These are phyloP conservation scores for Hydrozoanthus gracilis DNA, from an alignment of 92 coral and sea anemone genomes.

Conservation along the genomic window DNA sequence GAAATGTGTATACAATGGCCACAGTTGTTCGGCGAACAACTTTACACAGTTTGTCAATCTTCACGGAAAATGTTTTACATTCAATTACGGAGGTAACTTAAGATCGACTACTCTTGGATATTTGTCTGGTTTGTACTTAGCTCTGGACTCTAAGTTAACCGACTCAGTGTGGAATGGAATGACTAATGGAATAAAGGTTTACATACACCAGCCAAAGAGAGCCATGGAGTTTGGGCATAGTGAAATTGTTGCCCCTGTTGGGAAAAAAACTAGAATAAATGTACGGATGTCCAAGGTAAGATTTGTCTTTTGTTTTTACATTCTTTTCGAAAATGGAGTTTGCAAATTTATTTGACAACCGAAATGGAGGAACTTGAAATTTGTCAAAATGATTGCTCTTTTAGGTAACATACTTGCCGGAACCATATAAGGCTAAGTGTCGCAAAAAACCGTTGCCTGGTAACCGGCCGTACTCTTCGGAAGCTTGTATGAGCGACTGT, in stretches of 20 bases:
- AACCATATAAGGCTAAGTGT: slow-evolving; percentile 29
- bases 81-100: background rate
- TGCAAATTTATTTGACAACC: background rate
- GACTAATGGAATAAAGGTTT: slow-evolving; percentile 28
- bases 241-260: slow-evolving; percentile 24
- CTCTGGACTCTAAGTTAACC: slow-evolving; percentile 16
- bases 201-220: slow-evolving; percentile 21
- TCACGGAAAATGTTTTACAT: slow-evolving; percentile 42
- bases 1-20: slow-evolving; percentile 34
- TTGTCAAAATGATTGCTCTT: background rate
- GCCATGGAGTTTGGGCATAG: background rate
- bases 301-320: background rate
- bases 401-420: slow-evolving; percentile 10
- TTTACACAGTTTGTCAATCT: background rate
- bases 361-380: no score
- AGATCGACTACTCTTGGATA: background rate
- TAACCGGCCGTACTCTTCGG: slow-evolving; percentile 37
- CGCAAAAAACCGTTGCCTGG: slow-evolving; percentile 38
- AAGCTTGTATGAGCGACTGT: slow-evolving; percentile 26
- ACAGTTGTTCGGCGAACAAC: slow-evolving; percentile 8
- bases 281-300: slow-evolving; percentile 13
- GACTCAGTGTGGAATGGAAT: slow-evolving; percentile 34
- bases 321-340: background rate
- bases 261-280: slow-evolving; percentile 3
- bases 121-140: slow-evolving; percentile 4